These are phyloP conservation scores for Nasonovia ribisnigri DNA, from an alignment of 2,888 invertebrate species.

Conservation along the genomic window DNA sequence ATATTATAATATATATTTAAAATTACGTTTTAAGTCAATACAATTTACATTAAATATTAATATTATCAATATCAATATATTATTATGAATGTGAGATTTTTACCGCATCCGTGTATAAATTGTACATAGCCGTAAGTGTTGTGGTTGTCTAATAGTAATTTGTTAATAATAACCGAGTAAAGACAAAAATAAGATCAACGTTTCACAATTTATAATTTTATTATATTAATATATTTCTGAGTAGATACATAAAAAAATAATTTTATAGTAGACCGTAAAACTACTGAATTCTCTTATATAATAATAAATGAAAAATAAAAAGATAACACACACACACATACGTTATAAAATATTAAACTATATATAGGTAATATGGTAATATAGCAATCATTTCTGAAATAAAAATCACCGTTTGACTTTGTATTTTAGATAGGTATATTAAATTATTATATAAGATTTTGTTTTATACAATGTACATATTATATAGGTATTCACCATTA, in stretches of 20 bases:
- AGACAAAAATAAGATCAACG: background rate
- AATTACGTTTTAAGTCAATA: background rate
- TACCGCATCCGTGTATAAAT: background rate
- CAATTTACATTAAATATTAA: background rate
- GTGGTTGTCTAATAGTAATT: background rate
- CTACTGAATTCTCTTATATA: background rate
- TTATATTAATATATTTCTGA: constrained; percentile 1
- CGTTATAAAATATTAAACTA: background rate
- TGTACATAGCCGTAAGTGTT: background rate
- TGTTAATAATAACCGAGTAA: background rate
- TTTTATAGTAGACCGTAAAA: background rate
- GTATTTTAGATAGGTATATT: background rate
- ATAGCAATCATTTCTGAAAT: background rate
- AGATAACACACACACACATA: background rate
- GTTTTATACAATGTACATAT: background rate
- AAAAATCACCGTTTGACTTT: background rate
- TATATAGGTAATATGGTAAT: background rate
- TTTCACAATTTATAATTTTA: background rate
- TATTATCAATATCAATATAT: background rate
- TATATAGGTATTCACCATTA: background rate
- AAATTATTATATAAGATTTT: background rate
- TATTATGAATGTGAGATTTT: background rate
- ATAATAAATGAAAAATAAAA: background rate
- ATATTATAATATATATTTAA: background rate
- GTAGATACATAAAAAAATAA: background rate